These are phyloP conservation scores for Connochaetes taurinus DNA, from an alignment of 2,113 vertebrate species.

Conservation along the genomic window DNA sequence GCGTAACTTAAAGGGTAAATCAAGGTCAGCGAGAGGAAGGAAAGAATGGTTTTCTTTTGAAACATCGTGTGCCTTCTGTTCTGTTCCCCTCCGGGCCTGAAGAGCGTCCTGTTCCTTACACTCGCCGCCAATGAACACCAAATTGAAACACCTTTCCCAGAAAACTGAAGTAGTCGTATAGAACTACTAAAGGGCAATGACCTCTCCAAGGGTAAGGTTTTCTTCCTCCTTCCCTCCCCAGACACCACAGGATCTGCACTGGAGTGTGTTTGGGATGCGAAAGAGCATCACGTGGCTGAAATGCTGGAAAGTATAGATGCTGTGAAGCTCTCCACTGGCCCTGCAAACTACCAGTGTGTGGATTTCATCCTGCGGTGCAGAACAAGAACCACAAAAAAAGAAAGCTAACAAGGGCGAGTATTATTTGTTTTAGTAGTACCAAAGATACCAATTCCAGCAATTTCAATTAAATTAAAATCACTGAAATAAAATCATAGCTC, in stretches of 20 bases:
- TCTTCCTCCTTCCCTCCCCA: neutral
- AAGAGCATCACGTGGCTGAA: neutral
- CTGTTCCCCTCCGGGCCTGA: neutral
- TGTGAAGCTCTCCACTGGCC: neutral
- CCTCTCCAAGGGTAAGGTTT: neutral
- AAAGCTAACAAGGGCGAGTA: neutral
- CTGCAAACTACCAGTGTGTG: fast-evolving
- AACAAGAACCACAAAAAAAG: neutral
- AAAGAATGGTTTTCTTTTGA: neutral
- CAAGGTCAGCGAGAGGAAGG: neutral
- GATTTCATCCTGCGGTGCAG: too few relatives aligned
- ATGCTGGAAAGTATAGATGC: neutral
- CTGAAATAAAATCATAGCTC: neutral
- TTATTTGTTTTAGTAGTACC: neutral
- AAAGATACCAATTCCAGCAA: fast-evolving
- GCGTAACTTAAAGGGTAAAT: neutral
- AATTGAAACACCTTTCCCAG: neutral
- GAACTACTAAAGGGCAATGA: neutral
- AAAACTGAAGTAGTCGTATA: neutral
- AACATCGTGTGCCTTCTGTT: neutral
- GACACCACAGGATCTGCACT: neutral
- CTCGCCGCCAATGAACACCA: neutral
- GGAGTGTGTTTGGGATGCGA: neutral
- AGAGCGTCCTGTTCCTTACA: neutral
- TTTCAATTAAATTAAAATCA: neutral